Evolutionary conservation across 2,113 vertebrate species (phyloP), one percentile per base, ranked within the genome.

Genomic region (Prunella fulvescens): DNA sequence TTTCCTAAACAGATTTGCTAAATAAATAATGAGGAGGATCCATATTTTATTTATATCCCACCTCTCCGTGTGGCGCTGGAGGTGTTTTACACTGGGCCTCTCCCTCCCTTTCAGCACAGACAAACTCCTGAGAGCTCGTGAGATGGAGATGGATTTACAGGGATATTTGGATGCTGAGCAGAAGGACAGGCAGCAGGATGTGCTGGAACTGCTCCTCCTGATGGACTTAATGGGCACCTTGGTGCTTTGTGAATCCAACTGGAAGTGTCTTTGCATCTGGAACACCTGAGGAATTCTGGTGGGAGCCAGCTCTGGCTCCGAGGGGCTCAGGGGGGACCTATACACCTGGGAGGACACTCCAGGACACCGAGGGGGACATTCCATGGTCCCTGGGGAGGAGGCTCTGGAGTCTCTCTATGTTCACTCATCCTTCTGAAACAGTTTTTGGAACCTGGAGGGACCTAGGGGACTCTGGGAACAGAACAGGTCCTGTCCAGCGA

Each of bases 31-130:
- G 92, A 44, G 29, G 33, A 31, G 1, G 54, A 45, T 76, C 83
- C 76, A 60, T 83, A 47, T 92, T 95, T 95, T 89, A 95, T 96
- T 94, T 60, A 93, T 84, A 33, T 48, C 54, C 91, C 90, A 51
- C 73, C 91, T 74, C 93, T 40, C 25, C 13, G 12, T 40, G 76
- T 77, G 6, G 81, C 23, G 0, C 82, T 7, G 69, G 82, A 45
- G 90, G 92, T 76, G 87, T 76, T 81, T 72, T 23, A 58, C 82
- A 4, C 13, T 0, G n/a, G 61, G 24, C 51, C 54, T 12, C 72
- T 28, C 16, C 39, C 82, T 88, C 77, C 29, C 70, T 29, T 40
- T 33, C 3, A 33, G 24, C 69, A 78, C 22, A 4, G 29, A 35
- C 48, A 51, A 56, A 80, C 88, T 74, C 91, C 5, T 3, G 58